Conservation (phyloP, 1,140 invertebrate species). For the Brachionus paranguensis region DNA sequence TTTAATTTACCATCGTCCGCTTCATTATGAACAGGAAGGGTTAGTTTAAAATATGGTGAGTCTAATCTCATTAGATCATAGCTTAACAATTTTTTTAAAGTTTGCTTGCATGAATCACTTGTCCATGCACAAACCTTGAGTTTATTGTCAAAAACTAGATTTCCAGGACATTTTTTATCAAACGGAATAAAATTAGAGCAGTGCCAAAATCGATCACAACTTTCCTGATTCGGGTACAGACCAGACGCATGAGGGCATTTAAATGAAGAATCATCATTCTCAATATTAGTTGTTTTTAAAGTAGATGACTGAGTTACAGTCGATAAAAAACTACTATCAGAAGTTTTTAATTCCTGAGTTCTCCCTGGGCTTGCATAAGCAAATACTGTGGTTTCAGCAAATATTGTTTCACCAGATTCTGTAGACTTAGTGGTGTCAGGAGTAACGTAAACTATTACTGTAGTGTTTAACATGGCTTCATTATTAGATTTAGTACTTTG, state of each 20-base stretch:
- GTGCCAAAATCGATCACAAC: not conserved
- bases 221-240: not conserved
- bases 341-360: not conserved
- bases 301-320: not conserved
- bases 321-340: not conserved
- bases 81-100: not conserved
- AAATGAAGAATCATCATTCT: not conserved
- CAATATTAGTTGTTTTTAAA: not conserved
- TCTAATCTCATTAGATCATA: not conserved
- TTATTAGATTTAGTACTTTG: not conserved
- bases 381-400: not conserved
- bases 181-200: not conserved
- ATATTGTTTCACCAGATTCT: not conserved
- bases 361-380: not conserved
- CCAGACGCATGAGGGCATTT: not conserved
- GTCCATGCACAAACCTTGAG: not conserved
- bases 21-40: not conserved
- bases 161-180: constrained; percentile 4
- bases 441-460: not conserved
- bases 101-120: not conserved
- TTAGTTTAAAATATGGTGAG: not conserved
- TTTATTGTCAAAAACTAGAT: not conserved
- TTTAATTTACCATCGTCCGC: not conserved
- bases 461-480: not conserved
- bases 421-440: not conserved